A percentile compares a stretch with the other conserved stretches of the same genome.
Conservation (phyloP, 2,888 invertebrate species). For the Margaritifera margaritifera region DNA sequence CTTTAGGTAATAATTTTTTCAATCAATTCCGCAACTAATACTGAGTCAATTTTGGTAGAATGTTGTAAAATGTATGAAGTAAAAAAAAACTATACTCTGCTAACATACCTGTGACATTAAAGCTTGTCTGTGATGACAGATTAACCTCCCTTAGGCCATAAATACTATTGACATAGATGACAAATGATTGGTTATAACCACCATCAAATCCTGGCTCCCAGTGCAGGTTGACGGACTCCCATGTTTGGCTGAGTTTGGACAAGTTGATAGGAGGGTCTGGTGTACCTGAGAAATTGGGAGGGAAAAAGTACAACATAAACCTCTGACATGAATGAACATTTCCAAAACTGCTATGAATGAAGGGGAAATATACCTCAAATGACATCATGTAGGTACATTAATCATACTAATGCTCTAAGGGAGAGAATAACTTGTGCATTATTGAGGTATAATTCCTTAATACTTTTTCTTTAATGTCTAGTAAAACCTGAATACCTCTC, state of each 20-base stretch:
- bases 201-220: slow-evolving; percentile 68
- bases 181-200: slow-evolving; percentile 60
- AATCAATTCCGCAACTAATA: too few species aligned
- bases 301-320: not conserved
- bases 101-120: slow-evolving; percentile 56
- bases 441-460: too few species aligned
- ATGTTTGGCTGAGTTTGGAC: slow-evolving; percentile 40
- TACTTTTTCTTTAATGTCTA: too few species aligned
- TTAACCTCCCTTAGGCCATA: slow-evolving; percentile 38
- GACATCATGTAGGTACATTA: too few species aligned
- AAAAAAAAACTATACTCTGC: too few species aligned
- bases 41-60: not conserved
- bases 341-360: too few species aligned
- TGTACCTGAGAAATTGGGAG: slow-evolving; percentile 42
- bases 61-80: not conserved
- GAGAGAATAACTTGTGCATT: too few species aligned
- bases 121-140: slow-evolving; percentile 38
- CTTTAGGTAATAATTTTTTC: too few species aligned
- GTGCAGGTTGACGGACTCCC: slow-evolving; percentile 62
- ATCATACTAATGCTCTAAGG: too few species aligned
- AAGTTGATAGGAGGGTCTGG: slow-evolving; percentile 59
- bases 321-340: too few species aligned
- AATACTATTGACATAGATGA: slow-evolving; percentile 38
- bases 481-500: too few species aligned
- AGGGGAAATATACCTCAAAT: too few species aligned